Percentiles rank a stretch among this genome's conserved stretches.
These are phyloP conservation scores for Cryptus armator DNA, from an alignment of 2,888 invertebrate species.

Conservation along the genomic window DNA sequence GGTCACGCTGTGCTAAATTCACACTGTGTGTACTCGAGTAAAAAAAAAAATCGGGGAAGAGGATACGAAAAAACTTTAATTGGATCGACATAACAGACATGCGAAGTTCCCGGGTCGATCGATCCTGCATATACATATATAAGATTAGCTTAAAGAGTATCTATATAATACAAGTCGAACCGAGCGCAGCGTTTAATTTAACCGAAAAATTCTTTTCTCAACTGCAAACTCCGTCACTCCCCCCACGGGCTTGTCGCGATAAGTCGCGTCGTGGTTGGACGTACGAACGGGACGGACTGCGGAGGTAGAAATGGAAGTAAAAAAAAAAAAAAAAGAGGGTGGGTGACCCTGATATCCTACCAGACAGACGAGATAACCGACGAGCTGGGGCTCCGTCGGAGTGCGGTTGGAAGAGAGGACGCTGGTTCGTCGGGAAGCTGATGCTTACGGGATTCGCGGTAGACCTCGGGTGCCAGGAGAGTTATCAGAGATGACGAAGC, in stretches of 20 bases:
- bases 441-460: slow-evolving; percentile 60
- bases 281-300: slow-evolving; percentile 30
- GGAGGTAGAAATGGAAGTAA: slow-evolving; percentile 2
- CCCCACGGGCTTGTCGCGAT: slow-evolving; percentile 41
- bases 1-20: slow-evolving; percentile 12
- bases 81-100: slow-evolving; percentile 33
- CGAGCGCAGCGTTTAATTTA: slow-evolving; percentile 32
- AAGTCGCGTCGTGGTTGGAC: slow-evolving; percentile 48
- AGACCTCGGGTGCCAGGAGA: slow-evolving; percentile 73
- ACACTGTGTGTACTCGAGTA: background rate
- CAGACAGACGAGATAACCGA: slow-evolving; percentile 67
- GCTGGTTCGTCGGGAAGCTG: slow-evolving; percentile 43
- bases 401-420: slow-evolving; percentile 22
- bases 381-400: slow-evolving; percentile 46
- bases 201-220: slow-evolving; percentile 37
- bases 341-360: slow-evolving; percentile 53
- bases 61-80: slow-evolving; percentile 31
- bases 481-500: slow-evolving; percentile 83
- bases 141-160: background rate
- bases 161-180: slow-evolving; percentile 20
- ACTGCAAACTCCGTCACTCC: slow-evolving; percentile 43
- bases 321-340: slow-evolving; percentile 27
- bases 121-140: slow-evolving; percentile 12
- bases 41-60: background rate
- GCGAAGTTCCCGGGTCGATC: slow-evolving; percentile 18